Conservation (phyloP, 2,888 invertebrate genomes). For the Ochropleura leucogaster region DNA sequence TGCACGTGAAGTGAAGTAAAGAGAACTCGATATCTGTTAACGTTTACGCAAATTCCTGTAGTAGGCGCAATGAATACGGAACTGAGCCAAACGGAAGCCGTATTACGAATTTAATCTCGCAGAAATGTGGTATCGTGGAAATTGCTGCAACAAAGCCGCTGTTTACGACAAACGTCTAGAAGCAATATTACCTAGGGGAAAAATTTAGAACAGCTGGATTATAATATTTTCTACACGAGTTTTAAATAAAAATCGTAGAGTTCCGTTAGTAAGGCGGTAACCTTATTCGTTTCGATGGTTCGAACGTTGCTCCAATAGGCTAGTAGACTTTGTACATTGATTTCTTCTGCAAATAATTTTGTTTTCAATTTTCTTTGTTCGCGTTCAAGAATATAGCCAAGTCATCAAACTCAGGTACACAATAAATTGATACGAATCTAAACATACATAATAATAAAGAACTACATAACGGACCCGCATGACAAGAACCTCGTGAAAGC, state of each 20-base stretch:
- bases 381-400: neutral
- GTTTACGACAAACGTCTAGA: conserved; percentile 84
- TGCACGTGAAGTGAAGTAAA: conserved; percentile 32
- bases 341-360: conserved; percentile 30
- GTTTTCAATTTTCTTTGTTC: conserved; percentile 23
- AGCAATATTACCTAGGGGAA: conserved; percentile 77
- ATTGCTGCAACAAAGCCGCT: conserved; percentile 85
- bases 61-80: conserved; percentile 83
- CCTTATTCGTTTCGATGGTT: conserved; percentile 44
- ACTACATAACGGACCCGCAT: no score
- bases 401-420: neutral
- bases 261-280: conserved; percentile 41
- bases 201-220: conserved; percentile 73
- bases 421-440: neutral
- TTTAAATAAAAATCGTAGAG: conserved; percentile 61
- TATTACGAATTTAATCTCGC: conserved; percentile 89
- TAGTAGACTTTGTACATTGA: conserved; percentile 27
- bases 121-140: conserved; percentile 88
- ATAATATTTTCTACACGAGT: conserved; percentile 72
- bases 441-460: neutral
- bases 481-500: no score
- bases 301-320: conserved; percentile 37
- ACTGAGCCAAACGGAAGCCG: conserved; percentile 83
- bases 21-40: conserved; percentile 61
- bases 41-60: conserved; percentile 72